Percentiles rank a stretch among this genome's conserved stretches.
phyloP scores from a whole-genome alignment of 2,888 invertebrate genomes.

The Notocelia uddmanniana region DNA sequence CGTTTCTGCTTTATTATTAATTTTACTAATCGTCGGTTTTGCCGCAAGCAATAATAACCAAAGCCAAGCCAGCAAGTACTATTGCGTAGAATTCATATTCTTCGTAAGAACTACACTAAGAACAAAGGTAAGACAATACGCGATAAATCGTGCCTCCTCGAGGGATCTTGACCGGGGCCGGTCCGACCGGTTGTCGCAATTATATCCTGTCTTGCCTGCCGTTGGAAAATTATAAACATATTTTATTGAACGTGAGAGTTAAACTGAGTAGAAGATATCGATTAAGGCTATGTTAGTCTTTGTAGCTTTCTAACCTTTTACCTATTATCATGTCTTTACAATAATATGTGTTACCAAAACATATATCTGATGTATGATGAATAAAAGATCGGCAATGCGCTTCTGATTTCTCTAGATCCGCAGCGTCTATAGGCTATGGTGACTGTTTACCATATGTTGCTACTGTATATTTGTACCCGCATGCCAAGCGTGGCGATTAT shows the following conservation, averaged over 20 bases:
- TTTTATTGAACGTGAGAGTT: constrained; percentile 1
- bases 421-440: no score
- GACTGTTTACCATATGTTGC: no score
- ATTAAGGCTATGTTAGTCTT: neutral
- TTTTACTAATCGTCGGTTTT: neutral
- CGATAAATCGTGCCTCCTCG: constrained; percentile 1
- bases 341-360: neutral
- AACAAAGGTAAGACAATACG: constrained; percentile 12
- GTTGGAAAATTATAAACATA: constrained; percentile 4
- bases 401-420: no score
- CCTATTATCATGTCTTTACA: neutral
- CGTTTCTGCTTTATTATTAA: neutral
- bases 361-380: no score
- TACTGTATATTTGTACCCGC: no score
- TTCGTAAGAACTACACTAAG: neutral
- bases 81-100: neutral
- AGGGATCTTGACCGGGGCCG: constrained; percentile 17
- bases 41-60: neutral
- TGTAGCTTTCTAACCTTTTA: neutral
- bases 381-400: no score
- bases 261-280: neutral
- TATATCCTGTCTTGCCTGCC: constrained; percentile 15
- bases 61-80: neutral
- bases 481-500: no score
- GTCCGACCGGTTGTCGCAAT: constrained; percentile 33